These are phyloP conservation scores for Allophyes oxyacanthae DNA, from an alignment of 2,888 invertebrate species.

Conservation along the genomic window DNA sequence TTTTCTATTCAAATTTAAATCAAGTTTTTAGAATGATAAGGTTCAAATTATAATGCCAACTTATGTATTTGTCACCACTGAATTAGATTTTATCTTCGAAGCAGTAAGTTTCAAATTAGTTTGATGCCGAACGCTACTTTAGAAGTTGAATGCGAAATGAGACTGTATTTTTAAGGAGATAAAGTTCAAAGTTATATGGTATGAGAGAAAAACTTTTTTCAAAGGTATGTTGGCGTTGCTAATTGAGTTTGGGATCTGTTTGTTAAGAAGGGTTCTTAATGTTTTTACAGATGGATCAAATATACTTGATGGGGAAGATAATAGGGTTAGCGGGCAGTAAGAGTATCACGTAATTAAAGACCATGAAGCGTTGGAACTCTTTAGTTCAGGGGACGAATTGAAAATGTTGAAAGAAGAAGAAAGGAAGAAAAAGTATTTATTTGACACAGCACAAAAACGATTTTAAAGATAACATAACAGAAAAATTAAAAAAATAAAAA, in stretches of 20 bases:
- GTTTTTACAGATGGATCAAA: conserved; percentile 20
- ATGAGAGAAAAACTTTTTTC: not conserved
- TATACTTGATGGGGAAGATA: conserved; percentile 3
- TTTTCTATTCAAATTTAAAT: conserved; percentile 2
- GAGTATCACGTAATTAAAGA: conserved; percentile 1
- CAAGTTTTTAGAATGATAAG: not conserved
- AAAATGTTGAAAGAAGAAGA: no score
- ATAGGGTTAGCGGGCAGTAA: conserved; percentile 3
- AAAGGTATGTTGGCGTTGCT: conserved; percentile 15
- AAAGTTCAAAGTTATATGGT: conserved; percentile 12
- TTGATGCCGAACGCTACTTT: not conserved
- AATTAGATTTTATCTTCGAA: conserved; percentile 23
- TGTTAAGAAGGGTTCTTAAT: conserved; percentile 17
- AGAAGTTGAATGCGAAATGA: conserved; percentile 1
- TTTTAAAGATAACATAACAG: no score
- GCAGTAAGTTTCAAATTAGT: conserved; percentile 25
- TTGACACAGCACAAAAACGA: no score
- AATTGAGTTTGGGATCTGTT: conserved; percentile 25
- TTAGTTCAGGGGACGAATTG: no score
- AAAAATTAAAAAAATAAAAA: no score
- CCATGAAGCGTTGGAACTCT: no score
- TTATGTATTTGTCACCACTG: not conserved
- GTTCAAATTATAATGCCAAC: conserved; percentile 18
- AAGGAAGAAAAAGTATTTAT: no score
- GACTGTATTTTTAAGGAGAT: not conserved